Evolutionary conservation across 2,888 invertebrate species (phyloP), one percentile per base, ranked within the genome.

Genomic region (Lasioglossum leucozonium): DNA sequence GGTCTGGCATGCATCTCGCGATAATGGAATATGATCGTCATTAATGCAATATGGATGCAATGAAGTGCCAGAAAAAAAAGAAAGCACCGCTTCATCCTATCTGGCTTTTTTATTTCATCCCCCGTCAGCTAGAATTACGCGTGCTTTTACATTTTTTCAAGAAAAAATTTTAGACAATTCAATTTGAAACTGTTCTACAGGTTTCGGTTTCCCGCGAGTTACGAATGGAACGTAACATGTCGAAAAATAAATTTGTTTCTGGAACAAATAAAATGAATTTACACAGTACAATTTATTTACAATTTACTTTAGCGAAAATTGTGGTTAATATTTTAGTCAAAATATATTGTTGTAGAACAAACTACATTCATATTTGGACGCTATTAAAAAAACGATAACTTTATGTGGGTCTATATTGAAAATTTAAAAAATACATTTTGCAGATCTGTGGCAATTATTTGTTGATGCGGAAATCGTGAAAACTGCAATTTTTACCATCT

Each of bases 41-140:
- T 44, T 72, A 69, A 40, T 26, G 72, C 42, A 72, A 69, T 37
- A 67, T 67, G 37, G 67, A 37, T 34, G 22, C 34, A 67, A 67
- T 37, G 22, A 37, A 67, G 34, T 37, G 37, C 3, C 67, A 4
- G 37, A 10, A 22, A 55, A 55, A 26, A 22, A 22, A 34, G 18
- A 67, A 67, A 34, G 62, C 2, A 62, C 30, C 30, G 3, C 18
- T 62, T 26, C 16, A 30, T 26, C 16, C 67, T 37, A 10, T 37
- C 67, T 0, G 10, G 6, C 37, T 34, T 18, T 65, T 34, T 34
- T 37, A 34, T 67, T 37, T 37, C 4, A 22, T 37, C 34, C 18
- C 10, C 22, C 4, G 22, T 4, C 30, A 1, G 8, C 67, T 34
- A 34, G 11, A 22, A 22, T 34, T 65, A 3, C 18, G 18, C 11